Conservation (phyloP, 2,113 vertebrate species). For the Amphiprion ocellaris region DNA sequence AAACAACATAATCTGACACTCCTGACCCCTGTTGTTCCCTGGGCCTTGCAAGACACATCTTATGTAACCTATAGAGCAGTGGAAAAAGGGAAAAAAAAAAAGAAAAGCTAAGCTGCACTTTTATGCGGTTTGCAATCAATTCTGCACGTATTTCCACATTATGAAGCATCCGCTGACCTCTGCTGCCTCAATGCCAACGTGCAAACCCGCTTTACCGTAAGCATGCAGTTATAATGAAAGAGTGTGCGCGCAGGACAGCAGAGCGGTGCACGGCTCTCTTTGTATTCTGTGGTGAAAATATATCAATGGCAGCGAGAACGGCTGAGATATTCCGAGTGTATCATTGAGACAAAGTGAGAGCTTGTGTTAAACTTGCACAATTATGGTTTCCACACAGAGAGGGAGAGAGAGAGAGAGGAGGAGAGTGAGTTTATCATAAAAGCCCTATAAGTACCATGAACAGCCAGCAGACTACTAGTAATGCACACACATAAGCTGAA, state of each 20-base stretch:
- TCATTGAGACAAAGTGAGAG: constrained; percentile 3
- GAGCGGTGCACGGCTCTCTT: background rate
- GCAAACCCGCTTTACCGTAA: background rate
- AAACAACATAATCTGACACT: constrained; percentile 76
- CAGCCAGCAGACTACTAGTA: constrained; percentile 46
- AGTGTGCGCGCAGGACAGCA: background rate
- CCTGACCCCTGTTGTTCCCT: constrained; percentile 68
- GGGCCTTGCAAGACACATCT: constrained; percentile 58
- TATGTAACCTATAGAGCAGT: constrained; percentile 67
- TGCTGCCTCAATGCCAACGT: constrained; percentile 47
- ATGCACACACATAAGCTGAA: constrained; percentile 36
- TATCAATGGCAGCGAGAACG: constrained; percentile 1
- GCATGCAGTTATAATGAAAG: background rate
- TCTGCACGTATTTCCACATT: constrained; percentile 46
- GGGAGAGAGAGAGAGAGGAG: constrained; percentile 9
- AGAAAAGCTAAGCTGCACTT: constrained; percentile 45
- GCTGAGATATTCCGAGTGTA: constrained; percentile 10
- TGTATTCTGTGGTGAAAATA: background rate
- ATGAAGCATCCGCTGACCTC: constrained; percentile 33
- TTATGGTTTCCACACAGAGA: background rate
- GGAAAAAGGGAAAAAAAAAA: background rate
- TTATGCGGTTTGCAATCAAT: constrained; percentile 49
- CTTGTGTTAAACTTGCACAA: constrained; percentile 14
- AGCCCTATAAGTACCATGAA: constrained; percentile 25
- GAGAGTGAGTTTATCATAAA: constrained; percentile 28